Conservation (phyloP, 2,797 vertebrate genomes). For the Acipenser transmontanus region DNA sequence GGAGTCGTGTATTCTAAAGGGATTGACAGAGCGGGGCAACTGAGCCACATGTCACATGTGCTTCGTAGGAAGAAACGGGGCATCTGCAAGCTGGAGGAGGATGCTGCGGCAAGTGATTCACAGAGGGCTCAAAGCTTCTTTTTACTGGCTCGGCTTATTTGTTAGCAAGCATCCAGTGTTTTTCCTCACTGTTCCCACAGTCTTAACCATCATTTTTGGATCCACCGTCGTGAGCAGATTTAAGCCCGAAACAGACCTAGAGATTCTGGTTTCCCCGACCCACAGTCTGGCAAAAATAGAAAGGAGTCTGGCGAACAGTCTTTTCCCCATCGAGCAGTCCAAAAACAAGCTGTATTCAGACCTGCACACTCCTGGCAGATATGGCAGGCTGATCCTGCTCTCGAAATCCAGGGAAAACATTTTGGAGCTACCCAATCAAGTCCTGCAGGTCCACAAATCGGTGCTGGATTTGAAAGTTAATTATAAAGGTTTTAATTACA, state of each 20-base stretch:
- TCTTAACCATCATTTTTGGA: slow-evolving; percentile 92
- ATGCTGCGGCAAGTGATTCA: slow-evolving; percentile 98
- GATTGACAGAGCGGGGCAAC: slow-evolving; percentile 54
- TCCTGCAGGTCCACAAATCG: slow-evolving; percentile 89
- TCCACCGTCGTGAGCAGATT: slow-evolving; percentile 88
- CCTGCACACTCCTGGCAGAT: slow-evolving; percentile 94
- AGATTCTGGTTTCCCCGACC: slow-evolving; percentile 89
- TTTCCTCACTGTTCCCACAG: slow-evolving; percentile 94
- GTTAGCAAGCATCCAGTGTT: slow-evolving; percentile 97
- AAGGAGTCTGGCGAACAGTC: slow-evolving; percentile 93
- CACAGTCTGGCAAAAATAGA: slow-evolving; percentile 99
- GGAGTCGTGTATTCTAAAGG: slow-evolving; percentile 65
- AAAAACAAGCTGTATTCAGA: slow-evolving; percentile 96
- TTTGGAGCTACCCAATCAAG: slow-evolving; percentile 87
- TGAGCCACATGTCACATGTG: slow-evolving; percentile 89
- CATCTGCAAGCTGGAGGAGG: slow-evolving; percentile 83
- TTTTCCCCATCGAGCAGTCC: slow-evolving; percentile 93
- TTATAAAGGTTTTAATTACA: slow-evolving; percentile 97
- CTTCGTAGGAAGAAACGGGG: slow-evolving; percentile 84
- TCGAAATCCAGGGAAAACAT: slow-evolving; percentile 85
- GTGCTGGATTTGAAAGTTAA: slow-evolving; percentile 93
- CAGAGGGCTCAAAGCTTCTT: slow-evolving; percentile 93
- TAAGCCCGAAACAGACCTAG: slow-evolving; percentile 87
- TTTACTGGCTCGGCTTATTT: slow-evolving; percentile 96
- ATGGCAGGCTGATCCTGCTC: slow-evolving; percentile 88